Base-by-base conservation (phyloP, 2,113 vertebrate genomes). In the Lonchura striata region DNA sequence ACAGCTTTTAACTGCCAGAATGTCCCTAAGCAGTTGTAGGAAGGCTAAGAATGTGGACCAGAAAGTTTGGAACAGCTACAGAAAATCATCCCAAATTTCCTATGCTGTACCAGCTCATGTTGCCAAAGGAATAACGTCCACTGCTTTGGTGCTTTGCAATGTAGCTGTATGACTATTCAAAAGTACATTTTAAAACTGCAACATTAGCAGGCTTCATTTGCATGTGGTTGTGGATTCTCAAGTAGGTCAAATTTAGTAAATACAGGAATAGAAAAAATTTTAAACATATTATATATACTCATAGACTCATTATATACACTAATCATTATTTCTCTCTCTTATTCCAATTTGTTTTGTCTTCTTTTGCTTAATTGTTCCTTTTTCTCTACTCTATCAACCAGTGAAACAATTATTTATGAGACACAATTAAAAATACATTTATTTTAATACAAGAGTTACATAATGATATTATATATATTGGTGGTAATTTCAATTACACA, bases 161-260 rank as follows among this genome's bases (percentile, higher is more conserved):
- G 3, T 80, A 95, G 94, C 86, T 95, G 70, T 76, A 61, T 52
- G 78, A 69, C 18, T 56, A 65, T 61, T 92, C 53, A 82, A 46
- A 84, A 71, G 53, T 35, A 53, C 24, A 42, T 87, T n/a, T 57
- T 47, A 93, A 90, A 95, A 95, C 41, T 79, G 81, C 49, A 87
- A 18, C 59, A 76, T 90, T 87, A 94, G 81, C 78, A 91, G 53
- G 37, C 16, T 89, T 94, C n/a, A 76, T 66, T 75, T 75, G 10
- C 65, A 84, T 72, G 44, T 49, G 64, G 44, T 61, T 92, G 75
- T 79, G 61, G 44, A 46, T 79, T 86, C 44, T 71, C 60, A 84
- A 47, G 76, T 52, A 86, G 52, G 31, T 84, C 61, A 94, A 89
- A 95, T 92, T 94, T 86, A 92, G 77, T 63, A 87, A 94, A 92